These are phyloP conservation scores for Ptilodon capucinus DNA, from an alignment of 2,888 invertebrate species.

Conservation along the genomic window DNA sequence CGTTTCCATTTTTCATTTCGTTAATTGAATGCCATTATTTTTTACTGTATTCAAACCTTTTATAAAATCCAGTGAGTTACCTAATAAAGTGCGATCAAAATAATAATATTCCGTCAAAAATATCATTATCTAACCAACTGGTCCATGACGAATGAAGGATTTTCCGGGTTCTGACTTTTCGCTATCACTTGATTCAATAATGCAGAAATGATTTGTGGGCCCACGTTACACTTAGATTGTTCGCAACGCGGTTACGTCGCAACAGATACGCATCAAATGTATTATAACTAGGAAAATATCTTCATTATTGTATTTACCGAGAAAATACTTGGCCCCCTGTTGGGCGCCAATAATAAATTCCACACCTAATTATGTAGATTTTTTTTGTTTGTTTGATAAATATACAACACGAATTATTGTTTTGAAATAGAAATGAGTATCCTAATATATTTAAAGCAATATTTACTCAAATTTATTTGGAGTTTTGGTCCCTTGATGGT, in stretches of 20 bases:
- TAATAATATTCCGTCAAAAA: conserved; percentile 19
- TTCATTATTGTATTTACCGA: not conserved
- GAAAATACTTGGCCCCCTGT: conserved; percentile 1
- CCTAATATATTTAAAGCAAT: not conserved
- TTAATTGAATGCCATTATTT: too few species aligned
- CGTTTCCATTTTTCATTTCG: too few species aligned
- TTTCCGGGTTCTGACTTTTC: conserved; percentile 39
- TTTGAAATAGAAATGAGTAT: not conserved
- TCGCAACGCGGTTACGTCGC: conserved; percentile 20
- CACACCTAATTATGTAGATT: conserved; percentile 1
- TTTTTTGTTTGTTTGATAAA: conserved; percentile 6
- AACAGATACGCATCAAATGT: conserved; percentile 10
- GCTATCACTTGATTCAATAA: conserved; percentile 51
- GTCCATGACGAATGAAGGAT: conserved; percentile 27
- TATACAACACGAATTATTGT: not conserved
- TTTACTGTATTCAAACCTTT: too few species aligned
- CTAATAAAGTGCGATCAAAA: too few species aligned
- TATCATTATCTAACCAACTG: conserved; percentile 34
- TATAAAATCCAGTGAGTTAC: too few species aligned
- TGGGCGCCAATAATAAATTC: conserved; percentile 19
- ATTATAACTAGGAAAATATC: not conserved
- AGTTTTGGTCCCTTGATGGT: conserved; percentile 8
- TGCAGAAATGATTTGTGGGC: conserved; percentile 46
- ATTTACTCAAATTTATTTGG: conserved; percentile 8
- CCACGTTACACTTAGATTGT: conserved; percentile 25